Conservation (phyloP, 2,888 invertebrate genomes). For the Dicranocentrus wangi region DNA sequence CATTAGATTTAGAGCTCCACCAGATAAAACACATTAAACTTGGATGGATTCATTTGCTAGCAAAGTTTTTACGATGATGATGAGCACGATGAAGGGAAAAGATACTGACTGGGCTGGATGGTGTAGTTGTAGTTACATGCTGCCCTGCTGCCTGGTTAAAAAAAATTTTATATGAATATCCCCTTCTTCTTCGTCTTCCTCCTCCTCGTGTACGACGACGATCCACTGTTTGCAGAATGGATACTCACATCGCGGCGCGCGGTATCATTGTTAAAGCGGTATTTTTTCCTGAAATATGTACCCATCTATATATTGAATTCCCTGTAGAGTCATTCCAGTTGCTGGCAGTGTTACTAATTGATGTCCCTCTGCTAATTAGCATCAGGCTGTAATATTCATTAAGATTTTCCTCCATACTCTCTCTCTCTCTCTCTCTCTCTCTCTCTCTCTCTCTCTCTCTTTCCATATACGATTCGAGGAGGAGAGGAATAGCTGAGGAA, state of each 20-base stretch:
- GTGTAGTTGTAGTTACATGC: no score
- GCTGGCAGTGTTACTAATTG: slow-evolving; percentile 63
- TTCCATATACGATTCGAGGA: not conserved
- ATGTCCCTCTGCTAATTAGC: slow-evolving; percentile 65
- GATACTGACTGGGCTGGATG: slow-evolving; percentile 2
- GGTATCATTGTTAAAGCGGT: no score
- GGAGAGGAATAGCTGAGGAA: not conserved
- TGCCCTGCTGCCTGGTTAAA: no score
- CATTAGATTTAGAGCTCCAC: not conserved
- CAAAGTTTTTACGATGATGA: slow-evolving; percentile 24
- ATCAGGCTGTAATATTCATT: slow-evolving; percentile 63
- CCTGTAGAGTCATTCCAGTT: slow-evolving; percentile 52
- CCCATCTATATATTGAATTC: slow-evolving; percentile 42
- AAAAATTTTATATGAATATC: no score
- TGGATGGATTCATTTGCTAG: slow-evolving; percentile 22
- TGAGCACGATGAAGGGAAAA: slow-evolving; percentile 24
- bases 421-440: slow-evolving; percentile 8
- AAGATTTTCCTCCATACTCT: slow-evolving; percentile 52
- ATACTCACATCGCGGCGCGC: no score
- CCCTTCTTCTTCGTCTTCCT: no score
- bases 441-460: no score
- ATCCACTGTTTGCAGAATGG: no score
- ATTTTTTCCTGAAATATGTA: not conserved
- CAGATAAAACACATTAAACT: slow-evolving; percentile 21
- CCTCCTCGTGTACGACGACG: no score